Evolutionary conservation across 2,113 vertebrate genomes (phyloP).

Genomic region (Tupaia chinensis): DNA sequence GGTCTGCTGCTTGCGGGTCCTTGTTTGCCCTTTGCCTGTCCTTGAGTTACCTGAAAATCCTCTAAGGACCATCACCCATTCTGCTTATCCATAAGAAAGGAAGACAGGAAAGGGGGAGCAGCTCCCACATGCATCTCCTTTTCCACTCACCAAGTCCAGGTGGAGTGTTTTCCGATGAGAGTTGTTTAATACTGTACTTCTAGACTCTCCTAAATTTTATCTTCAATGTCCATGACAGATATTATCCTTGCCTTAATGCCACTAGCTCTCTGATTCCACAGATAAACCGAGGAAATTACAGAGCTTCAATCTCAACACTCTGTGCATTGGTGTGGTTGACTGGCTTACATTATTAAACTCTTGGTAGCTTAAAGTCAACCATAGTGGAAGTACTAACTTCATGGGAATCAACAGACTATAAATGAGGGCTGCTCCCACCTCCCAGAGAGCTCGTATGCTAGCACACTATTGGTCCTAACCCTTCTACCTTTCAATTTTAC

Average conservation of each 20-base stretch:
- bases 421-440: rapidly evolving
- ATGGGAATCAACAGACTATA: neutral
- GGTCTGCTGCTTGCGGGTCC: neutral
- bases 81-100: neutral
- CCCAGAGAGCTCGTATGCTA: neutral
- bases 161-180: neutral
- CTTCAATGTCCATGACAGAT: neutral
- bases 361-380: neutral
- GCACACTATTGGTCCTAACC: rapidly evolving
- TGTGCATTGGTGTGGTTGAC: rapidly evolving
- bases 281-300: neutral
- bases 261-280: neutral
- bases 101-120: neutral
- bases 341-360: neutral
- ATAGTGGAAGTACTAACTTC: neutral
- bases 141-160: neutral
- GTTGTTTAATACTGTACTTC: neutral
- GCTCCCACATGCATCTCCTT: neutral
- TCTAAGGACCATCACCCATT: neutral
- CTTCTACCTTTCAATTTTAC: neutral
- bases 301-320: neutral
- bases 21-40: neutral
- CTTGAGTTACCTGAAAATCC: neutral
- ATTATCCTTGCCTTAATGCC: neutral
- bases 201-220: neutral